These are phyloP conservation scores for Macroglossus sobrinus DNA, from an alignment of 2,113 vertebrate species.

Conservation along the genomic window DNA sequence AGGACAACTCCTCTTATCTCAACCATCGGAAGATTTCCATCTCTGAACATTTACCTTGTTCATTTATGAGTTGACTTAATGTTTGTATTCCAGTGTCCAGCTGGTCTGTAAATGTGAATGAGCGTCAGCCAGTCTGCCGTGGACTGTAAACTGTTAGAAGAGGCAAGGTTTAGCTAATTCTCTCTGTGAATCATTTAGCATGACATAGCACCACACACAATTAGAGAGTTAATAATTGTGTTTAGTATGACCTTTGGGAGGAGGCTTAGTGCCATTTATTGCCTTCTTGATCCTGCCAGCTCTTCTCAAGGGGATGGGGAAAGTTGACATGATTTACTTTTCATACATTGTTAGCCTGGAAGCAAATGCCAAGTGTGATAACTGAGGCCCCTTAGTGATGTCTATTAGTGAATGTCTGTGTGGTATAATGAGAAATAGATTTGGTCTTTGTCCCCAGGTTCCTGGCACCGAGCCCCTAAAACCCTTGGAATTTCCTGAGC, in stretches of 20 bases:
- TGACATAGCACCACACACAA: not conserved
- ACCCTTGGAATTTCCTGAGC: not conserved
- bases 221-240: constrained; percentile 17
- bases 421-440: not conserved
- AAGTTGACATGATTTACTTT: not conserved
- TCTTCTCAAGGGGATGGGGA: not conserved
- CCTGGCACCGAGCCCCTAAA: not conserved
- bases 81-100: not conserved
- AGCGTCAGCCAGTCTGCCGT: constrained; percentile 44
- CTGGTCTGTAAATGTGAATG: not conserved
- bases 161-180: not conserved
- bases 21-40: not conserved
- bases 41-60: not conserved
- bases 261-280: not conserved
- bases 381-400: not conserved
- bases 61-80: not conserved
- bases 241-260: not conserved
- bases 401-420: not conserved
- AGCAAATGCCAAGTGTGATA: not conserved
- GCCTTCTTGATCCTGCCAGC: not conserved
- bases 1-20: not conserved
- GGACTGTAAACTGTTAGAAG: constrained; percentile 26
- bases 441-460: not conserved
- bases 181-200: constrained; percentile 46
- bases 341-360: not conserved